These are phyloP conservation scores for Scrobipalpa atriplicella DNA, from an alignment of 2,888 invertebrate genomes.

Conservation along the genomic window DNA sequence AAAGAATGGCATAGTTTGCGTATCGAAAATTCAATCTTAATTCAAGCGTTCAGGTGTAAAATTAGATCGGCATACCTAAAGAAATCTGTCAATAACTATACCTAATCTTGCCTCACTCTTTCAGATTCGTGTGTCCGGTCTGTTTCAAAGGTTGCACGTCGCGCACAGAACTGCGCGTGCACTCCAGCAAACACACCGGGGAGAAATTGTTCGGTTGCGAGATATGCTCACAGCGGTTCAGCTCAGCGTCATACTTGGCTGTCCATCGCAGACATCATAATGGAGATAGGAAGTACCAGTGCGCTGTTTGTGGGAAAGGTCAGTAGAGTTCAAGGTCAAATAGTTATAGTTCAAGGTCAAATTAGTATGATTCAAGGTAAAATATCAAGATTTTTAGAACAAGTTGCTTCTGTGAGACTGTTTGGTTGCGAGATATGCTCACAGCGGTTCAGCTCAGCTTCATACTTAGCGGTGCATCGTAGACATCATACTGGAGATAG, in stretches of 20 bases:
- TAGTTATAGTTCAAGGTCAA: neutral
- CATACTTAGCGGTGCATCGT: conserved; percentile 71
- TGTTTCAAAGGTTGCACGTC: conserved; percentile 76
- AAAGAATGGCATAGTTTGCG: too few species aligned
- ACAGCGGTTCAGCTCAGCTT: conserved; percentile 72
- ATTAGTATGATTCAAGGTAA: neutral
- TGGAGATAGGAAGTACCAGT: conserved; percentile 65
- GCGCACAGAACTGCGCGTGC: conserved; percentile 72
- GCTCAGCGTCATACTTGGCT: conserved; percentile 71
- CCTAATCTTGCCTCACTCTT: too few species aligned
- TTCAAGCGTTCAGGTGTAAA: too few species aligned
- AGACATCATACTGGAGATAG: conserved; percentile 68
- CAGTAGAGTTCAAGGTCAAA: neutral
- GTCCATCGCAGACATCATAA: conserved; percentile 71
- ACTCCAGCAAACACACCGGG: conserved; percentile 68
- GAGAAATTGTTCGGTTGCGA: conserved; percentile 75
- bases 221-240: conserved; percentile 67
- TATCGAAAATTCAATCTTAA: too few species aligned
- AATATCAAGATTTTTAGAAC: neutral
- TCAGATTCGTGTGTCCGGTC: conserved; percentile 71
- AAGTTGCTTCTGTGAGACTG: conserved; percentile 47
- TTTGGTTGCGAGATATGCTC: conserved; percentile 67
- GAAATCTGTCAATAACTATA: too few species aligned
- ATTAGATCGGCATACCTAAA: too few species aligned
- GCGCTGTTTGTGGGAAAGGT: conserved; percentile 70